Evolutionary conservation across 2,113 vertebrate species (phyloP).

Genomic region (Equus przewalskii): DNA sequence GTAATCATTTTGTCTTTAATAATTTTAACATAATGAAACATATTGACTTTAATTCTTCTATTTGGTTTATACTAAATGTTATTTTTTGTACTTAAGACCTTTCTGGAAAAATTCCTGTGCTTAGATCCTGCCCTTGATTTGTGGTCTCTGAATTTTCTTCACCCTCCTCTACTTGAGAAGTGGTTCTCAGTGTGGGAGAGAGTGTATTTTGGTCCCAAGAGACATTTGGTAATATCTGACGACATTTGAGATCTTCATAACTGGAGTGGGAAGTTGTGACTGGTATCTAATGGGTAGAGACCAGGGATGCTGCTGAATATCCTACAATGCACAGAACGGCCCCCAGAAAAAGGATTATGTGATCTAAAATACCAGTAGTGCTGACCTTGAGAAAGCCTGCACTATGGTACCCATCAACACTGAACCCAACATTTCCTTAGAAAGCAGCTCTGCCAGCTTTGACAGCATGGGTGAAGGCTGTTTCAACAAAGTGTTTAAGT

Average conservation of each 20-base stretch:
- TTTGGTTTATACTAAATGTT: not conserved
- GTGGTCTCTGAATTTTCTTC: not conserved
- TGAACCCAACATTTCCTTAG: not conserved
- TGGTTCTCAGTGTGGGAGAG: not conserved
- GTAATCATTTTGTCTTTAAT: not conserved
- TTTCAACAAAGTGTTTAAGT: constrained; percentile 53
- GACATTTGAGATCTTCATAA: not conserved
- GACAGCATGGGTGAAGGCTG: not conserved
- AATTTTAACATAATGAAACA: not conserved
- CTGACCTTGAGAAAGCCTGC: not conserved
- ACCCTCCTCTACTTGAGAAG: not conserved
- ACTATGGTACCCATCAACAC: not conserved
- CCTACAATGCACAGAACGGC: not conserved
- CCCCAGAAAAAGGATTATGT: not conserved
- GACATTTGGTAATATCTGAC: not conserved
- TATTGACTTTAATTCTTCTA: not conserved
- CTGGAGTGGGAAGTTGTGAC: not conserved
- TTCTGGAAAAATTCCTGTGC: not conserved
- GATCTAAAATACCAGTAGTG: not conserved
- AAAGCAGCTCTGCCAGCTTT: not conserved
- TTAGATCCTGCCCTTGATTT: not conserved
- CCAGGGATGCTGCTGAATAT: not conserved
- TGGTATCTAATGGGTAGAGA: not conserved
- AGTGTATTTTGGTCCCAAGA: not conserved
- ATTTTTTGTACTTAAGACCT: not conserved